Conservation (phyloP, 2,888 invertebrate genomes). For the Portevinia maculata region DNA sequence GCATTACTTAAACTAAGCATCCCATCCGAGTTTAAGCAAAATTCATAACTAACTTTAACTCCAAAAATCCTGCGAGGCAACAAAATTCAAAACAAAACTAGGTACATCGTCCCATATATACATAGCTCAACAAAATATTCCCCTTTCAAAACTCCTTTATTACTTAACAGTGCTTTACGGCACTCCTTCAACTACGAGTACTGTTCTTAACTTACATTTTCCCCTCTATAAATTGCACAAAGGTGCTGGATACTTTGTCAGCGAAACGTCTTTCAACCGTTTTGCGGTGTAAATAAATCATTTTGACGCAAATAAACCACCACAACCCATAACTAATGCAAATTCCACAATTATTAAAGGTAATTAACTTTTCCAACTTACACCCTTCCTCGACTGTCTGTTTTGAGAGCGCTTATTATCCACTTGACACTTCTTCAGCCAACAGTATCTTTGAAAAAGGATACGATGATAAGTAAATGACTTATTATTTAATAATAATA, state of each 20-base stretch:
- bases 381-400: slow-evolving; percentile 1
- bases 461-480: slow-evolving; percentile 59
- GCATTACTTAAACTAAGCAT: too few relatives aligned
- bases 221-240: slow-evolving; percentile 31
- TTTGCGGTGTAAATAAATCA: slow-evolving; percentile 67
- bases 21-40: too few relatives aligned
- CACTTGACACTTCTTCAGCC: slow-evolving; percentile 34
- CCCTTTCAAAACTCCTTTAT: slow-evolving; percentile 3
- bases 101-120: too few relatives aligned
- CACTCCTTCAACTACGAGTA: not conserved
- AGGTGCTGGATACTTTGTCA: slow-evolving; percentile 41
- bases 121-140: slow-evolving; percentile 10
- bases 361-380: slow-evolving; percentile 67
- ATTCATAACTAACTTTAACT: too few relatives aligned
- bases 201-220: slow-evolving; percentile 25
- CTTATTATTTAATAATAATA: slow-evolving; percentile 69
- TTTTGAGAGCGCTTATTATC: slow-evolving; percentile 29
- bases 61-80: too few relatives aligned
- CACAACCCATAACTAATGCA: slow-evolving; percentile 53
- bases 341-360: slow-evolving; percentile 67
- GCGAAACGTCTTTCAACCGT: slow-evolving; percentile 39
- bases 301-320: slow-evolving; percentile 41
- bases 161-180: not conserved
- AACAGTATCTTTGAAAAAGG: slow-evolving; percentile 4
- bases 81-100: too few relatives aligned